Evolutionary conservation across 1,140 invertebrate genomes (phyloP).

Genomic region (Heliconius eleuchia): DNA sequence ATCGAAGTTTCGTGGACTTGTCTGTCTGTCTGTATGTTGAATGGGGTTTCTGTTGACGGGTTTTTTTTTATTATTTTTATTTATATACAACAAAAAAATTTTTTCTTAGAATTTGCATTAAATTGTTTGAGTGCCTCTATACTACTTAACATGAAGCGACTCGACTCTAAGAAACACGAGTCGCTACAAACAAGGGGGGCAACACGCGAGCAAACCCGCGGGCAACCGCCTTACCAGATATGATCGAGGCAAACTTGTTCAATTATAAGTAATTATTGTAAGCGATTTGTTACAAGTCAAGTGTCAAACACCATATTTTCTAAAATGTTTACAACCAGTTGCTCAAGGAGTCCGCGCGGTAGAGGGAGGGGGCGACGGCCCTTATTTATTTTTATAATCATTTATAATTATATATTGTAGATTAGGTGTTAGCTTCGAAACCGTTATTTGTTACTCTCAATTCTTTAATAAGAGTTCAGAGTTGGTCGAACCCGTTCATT

Average conservation of each 20-base stretch:
- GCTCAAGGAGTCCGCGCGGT: constrained; percentile 57
- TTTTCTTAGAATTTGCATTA: neutral
- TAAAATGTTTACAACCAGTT: constrained; percentile 51
- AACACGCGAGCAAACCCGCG: neutral
- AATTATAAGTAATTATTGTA: neutral
- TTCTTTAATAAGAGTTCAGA: constrained; percentile 3
- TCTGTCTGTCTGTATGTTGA: constrained; percentile 13
- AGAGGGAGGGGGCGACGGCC: constrained; percentile 55
- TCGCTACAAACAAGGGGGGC: neutral
- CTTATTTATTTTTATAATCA: constrained; percentile 80
- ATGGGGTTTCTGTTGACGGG: constrained; percentile 12
- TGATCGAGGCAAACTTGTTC: neutral
- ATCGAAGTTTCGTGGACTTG: constrained; percentile 15
- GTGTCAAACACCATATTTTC: constrained; percentile 56
- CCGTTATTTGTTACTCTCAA: neutral
- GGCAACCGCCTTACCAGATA: neutral
- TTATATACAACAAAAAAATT: neutral
- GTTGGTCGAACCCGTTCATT: neutral
- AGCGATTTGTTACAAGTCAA: constrained; percentile 10
- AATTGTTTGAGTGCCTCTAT: constrained; percentile 4
- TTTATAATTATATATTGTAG: constrained; percentile 67
- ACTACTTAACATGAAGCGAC: neutral
- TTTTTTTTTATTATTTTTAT: constrained; percentile 5
- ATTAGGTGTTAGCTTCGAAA: constrained; percentile 66
- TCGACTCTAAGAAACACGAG: neutral